Evolutionary conservation across 2,113 vertebrate species (phyloP).

Genomic region (Larimichthys polyactis): DNA sequence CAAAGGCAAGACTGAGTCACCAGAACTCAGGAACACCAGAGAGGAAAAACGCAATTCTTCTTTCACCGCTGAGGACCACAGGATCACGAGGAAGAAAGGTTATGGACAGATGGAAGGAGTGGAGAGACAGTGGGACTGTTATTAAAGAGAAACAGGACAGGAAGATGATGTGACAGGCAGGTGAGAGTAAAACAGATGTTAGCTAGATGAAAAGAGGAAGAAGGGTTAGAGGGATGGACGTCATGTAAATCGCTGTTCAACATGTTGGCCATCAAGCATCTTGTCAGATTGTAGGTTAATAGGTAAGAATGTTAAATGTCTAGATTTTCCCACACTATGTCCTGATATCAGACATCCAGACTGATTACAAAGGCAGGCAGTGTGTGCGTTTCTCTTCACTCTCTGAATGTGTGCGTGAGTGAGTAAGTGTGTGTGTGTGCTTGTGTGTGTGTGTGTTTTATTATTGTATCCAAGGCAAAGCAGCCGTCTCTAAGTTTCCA

Average conservation of each 20-base stretch:
- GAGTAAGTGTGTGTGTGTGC: conserved; percentile 70
- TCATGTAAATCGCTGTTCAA: not conserved
- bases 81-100: not conserved
- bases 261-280: too few species aligned
- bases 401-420: conserved; percentile 78
- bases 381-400: conserved; percentile 69
- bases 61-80: not conserved
- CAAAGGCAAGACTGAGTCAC: conserved; percentile 73
- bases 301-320: too few species aligned
- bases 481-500: conserved; percentile 92
- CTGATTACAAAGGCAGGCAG: conserved; percentile 69
- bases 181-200: not conserved
- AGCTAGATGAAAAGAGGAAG: not conserved
- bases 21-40: conserved; percentile 34
- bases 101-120: not conserved
- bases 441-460: conserved; percentile 88
- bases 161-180: not conserved
- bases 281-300: too few species aligned
- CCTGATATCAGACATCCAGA: conserved; percentile 52
- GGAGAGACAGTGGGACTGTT: not conserved
- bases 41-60: conserved; percentile 31
- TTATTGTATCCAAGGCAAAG: conserved; percentile 94
- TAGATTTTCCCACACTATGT: conserved; percentile 33
- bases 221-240: not conserved
- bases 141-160: not conserved